A percentile compares a stretch with the other conserved stretches of the same genome.
These are phyloP conservation scores for Conops quadrifasciatus DNA, from an alignment of 2,888 invertebrate genomes.

Conservation along the genomic window DNA sequence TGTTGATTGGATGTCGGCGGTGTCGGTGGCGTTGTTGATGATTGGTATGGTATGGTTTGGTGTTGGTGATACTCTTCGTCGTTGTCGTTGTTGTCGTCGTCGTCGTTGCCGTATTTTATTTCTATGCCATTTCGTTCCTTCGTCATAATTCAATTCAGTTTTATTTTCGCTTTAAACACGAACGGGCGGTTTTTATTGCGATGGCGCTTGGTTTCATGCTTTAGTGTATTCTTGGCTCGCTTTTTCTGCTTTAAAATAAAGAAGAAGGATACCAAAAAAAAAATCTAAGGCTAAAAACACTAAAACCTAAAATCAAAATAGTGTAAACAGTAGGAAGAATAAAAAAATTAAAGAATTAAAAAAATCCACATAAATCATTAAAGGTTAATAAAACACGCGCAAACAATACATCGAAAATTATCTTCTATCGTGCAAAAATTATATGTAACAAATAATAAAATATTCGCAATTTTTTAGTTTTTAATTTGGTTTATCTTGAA, in stretches of 20 bases:
- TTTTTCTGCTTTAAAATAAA: constrained; percentile 25
- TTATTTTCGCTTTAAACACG: constrained; percentile 49
- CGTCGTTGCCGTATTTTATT: constrained; percentile 35
- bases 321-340: neutral
- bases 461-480: no score
- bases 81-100: neutral
- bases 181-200: constrained; percentile 45
- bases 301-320: constrained; percentile 2
- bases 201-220: constrained; percentile 39
- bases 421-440: no score
- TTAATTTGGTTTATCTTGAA: no score
- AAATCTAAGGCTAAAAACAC: neutral
- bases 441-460: no score
- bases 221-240: constrained; percentile 35
- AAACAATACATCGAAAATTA: no score
- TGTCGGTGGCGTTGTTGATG: neutral
- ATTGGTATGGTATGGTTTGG: neutral
- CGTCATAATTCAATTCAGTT: constrained; percentile 46
- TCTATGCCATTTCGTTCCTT: constrained; percentile 44
- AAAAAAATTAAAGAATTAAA: neutral
- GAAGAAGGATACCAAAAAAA: constrained; percentile 21
- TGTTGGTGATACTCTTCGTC: neutral
- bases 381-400: no score
- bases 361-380: neutral
- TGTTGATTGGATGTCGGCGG: neutral